A percentile compares a stretch with the other conserved stretches of the same genome.
phyloP scores from a whole-genome alignment of 2,888 invertebrate species.

The Catocala sponsa region DNA sequence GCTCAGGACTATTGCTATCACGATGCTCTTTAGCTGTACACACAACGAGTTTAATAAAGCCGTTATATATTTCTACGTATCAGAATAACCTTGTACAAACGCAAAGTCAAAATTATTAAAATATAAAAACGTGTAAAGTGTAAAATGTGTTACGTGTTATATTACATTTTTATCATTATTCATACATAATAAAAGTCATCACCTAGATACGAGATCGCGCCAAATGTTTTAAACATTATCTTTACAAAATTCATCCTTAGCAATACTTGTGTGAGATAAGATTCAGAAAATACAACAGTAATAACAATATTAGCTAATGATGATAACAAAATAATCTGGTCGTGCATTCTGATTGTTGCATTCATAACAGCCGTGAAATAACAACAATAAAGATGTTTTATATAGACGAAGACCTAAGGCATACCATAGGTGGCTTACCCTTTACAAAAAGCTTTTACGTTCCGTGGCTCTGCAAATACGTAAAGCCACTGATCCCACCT shows the following conservation, averaged over 20 bases:
- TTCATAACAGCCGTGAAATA: no score
- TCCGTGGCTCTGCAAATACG: no score
- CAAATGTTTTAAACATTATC: not conserved
- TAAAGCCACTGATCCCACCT: no score
- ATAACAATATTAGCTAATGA: not conserved
- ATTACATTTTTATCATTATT: conserved; percentile 11
- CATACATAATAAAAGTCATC: conserved; percentile 9
- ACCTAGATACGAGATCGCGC: not conserved
- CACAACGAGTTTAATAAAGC: not conserved
- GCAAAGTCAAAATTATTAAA: conserved; percentile 14
- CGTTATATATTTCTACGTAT: not conserved
- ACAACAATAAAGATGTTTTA: no score
- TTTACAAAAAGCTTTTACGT: no score
- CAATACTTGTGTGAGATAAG: no score
- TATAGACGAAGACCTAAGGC: no score
- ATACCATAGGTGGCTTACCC: no score
- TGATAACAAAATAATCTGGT: not conserved
- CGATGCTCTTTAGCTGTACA: conserved; percentile 56
- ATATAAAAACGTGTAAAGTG: conserved; percentile 4
- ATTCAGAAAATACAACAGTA: not conserved
- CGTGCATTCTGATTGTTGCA: no score
- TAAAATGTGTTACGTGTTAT: conserved; percentile 3
- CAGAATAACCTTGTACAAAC: conserved; percentile 5
- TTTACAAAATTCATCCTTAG: not conserved
- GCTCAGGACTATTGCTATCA: conserved; percentile 55